A percentile compares a stretch with the other conserved stretches of the same genome.
These are phyloP conservation scores for Nysson spinosus DNA, from an alignment of 2,888 invertebrate genomes.

Conservation along the genomic window DNA sequence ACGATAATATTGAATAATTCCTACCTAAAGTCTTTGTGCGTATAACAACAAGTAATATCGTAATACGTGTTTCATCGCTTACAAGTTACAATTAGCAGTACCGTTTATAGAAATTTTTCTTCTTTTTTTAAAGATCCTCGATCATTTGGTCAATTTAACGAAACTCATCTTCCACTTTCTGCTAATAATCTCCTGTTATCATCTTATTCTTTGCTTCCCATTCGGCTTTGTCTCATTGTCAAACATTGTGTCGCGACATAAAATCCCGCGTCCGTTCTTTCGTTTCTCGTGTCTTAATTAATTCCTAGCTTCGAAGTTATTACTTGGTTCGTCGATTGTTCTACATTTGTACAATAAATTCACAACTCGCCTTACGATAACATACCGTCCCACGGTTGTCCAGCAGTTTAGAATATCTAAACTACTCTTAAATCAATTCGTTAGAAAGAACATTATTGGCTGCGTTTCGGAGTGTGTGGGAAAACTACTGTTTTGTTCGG, in stretches of 20 bases:
- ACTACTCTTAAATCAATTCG: slow-evolving; percentile 37
- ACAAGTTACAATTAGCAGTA: slow-evolving; percentile 32
- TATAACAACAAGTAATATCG: slow-evolving; percentile 53
- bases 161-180: slow-evolving; percentile 30
- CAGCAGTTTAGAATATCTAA: slow-evolving; percentile 35
- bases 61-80: slow-evolving; percentile 40
- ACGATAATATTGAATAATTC: slow-evolving; percentile 59
- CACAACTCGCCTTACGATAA: slow-evolving; percentile 40
- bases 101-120: slow-evolving; percentile 41
- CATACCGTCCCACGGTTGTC: slow-evolving; percentile 29
- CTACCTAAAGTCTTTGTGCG: slow-evolving; percentile 54
- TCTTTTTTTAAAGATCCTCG: slow-evolving; percentile 41
- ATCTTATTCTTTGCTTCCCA: neutral
- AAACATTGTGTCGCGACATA: slow-evolving; percentile 4
- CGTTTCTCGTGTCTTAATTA: slow-evolving; percentile 19
- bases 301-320: slow-evolving; percentile 24
- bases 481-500: slow-evolving; percentile 19
- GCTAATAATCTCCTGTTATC: slow-evolving; percentile 10
- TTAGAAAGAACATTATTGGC: slow-evolving; percentile 20
- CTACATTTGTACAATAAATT: slow-evolving; percentile 43
- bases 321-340: slow-evolving; percentile 44
- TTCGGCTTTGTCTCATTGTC: neutral
- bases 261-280: slow-evolving; percentile 1
- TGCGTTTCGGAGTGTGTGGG: slow-evolving; percentile 29
- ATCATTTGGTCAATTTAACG: slow-evolving; percentile 45